Conservation (phyloP, 2,797 vertebrate species). For the Eurystomus glaucurus region DNA sequence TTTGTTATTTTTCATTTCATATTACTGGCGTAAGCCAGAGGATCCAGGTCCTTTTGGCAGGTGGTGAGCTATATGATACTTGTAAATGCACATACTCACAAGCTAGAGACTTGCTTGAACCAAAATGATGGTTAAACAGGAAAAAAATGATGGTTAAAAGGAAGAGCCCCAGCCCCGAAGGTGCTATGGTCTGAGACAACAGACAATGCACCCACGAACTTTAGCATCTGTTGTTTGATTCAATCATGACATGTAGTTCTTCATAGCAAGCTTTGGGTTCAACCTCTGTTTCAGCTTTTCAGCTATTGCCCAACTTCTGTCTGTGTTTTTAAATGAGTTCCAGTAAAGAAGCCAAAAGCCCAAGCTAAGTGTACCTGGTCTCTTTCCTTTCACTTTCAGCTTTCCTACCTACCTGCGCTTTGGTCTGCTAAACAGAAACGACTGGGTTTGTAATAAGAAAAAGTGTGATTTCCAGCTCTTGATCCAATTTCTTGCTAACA, state of each 20-base stretch:
- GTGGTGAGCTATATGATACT: background rate
- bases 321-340: background rate
- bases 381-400: background rate
- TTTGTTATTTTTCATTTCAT: background rate
- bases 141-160: background rate
- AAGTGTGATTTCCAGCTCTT: conserved; percentile 44
- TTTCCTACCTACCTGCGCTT: background rate
- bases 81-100: background rate
- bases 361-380: background rate
- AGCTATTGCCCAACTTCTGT: background rate
- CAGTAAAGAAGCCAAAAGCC: background rate
- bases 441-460: background rate
- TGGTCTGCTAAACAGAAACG: background rate
- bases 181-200: background rate
- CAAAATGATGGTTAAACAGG: background rate
- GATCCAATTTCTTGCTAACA: conserved; percentile 36
- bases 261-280: background rate
- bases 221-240: background rate
- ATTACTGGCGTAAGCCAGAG: background rate
- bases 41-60: background rate
- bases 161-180: background rate
- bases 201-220: too few species aligned
- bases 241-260: background rate
- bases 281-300: background rate
- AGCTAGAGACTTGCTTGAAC: background rate